phyloP scores from a whole-genome alignment of 1,140 invertebrate genomes.

The Apis dorsata region DNA sequence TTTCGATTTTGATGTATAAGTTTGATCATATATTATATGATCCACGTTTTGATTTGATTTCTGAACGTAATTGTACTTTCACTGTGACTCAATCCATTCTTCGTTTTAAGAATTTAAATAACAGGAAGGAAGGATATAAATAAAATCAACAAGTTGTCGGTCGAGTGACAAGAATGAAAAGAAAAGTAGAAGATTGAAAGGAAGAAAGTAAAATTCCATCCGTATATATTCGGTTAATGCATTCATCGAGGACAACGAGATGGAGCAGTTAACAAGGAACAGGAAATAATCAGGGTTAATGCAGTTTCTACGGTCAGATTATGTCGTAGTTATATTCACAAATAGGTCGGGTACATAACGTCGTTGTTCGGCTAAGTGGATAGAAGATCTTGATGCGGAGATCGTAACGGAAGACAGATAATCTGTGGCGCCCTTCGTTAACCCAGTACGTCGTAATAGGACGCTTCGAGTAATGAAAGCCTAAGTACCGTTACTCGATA shows the following conservation, averaged over 20 bases:
- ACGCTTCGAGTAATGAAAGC: conserved; percentile 64
- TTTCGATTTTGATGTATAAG: no score
- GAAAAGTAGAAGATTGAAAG: background rate
- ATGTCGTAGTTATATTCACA: conserved; percentile 11
- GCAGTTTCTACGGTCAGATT: conserved; percentile 15
- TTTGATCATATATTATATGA: no score
- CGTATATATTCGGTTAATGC: background rate
- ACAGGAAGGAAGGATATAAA: background rate
- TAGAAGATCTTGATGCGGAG: conserved; percentile 50
- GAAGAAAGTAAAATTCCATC: background rate
- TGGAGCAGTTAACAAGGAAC: background rate
- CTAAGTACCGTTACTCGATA: conserved; percentile 68
- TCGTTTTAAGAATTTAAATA: background rate
- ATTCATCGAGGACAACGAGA: background rate
- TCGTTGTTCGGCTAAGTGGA: conserved; percentile 39
- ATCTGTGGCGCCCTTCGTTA: conserved; percentile 64
- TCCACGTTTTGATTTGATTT: no score
- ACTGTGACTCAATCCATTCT: no score
- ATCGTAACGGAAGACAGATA: conserved; percentile 62
- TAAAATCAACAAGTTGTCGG: background rate
- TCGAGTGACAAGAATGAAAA: background rate
- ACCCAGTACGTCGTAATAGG: conserved; percentile 62
- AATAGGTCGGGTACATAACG: background rate
- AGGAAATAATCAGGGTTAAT: background rate
- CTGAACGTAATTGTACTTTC: no score